These are phyloP conservation scores for Leistus spinibarbis DNA, from an alignment of 2,888 invertebrate species.

Conservation along the genomic window DNA sequence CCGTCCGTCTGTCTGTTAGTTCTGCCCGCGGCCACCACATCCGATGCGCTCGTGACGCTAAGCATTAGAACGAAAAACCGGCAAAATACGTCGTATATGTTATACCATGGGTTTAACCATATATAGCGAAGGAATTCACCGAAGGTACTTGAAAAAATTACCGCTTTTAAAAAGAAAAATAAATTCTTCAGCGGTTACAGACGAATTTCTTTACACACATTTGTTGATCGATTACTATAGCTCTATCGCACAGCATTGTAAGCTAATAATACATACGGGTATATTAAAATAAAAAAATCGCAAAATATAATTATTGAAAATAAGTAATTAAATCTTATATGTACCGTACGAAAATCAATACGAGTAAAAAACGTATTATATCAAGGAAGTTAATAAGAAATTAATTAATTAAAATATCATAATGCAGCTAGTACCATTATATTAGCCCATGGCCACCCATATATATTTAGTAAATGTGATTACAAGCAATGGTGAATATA, in stretches of 20 bases:
- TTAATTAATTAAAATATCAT: slow-evolving; percentile 42
- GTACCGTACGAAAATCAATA: neutral
- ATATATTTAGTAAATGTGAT: slow-evolving; percentile 40
- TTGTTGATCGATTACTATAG: too few species aligned
- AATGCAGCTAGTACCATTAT: slow-evolving; percentile 14
- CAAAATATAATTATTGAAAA: too few species aligned
- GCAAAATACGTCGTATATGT: neutral
- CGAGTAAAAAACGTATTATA: neutral
- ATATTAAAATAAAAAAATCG: neutral
- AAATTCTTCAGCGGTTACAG: too few species aligned
- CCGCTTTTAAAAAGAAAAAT: too few species aligned
- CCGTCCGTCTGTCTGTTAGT: neutral
- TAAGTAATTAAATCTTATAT: neutral
- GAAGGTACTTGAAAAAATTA: too few species aligned
- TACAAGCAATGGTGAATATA: slow-evolving; percentile 41
- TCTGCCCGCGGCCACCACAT: neutral
- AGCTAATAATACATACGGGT: too few species aligned
- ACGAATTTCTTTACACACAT: too few species aligned
- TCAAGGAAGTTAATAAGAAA: slow-evolving; percentile 8
- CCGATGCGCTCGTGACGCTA: slow-evolving; percentile 12
- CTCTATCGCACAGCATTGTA: too few species aligned
- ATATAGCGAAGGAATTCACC: neutral
- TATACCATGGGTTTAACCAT: neutral
- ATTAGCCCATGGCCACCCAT: slow-evolving; percentile 41
- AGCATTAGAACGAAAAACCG: neutral